Evolutionary conservation across 2,888 invertebrate genomes (phyloP), one percentile per base, ranked within the genome.

Genomic region (Rotaria magnacalcarata): DNA sequence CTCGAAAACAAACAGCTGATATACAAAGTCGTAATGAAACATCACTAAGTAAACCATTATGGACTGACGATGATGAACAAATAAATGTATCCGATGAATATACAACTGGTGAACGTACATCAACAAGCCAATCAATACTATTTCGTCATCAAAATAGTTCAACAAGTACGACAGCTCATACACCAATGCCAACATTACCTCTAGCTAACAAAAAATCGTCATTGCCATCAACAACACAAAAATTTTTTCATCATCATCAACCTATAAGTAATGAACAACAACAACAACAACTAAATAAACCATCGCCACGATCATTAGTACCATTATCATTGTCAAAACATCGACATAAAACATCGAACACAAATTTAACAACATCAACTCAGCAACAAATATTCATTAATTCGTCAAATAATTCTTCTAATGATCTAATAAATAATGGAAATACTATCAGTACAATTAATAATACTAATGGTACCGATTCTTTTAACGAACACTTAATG

Each of bases 111-210:
- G 80, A 80, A 80, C 80, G 80, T 80, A 47, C 80, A 47, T 43
- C 47, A 21, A 80, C 80, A 43, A 80, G 80, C 47, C 80, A 80
- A 47, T 80, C 80, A 80, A 41, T 67, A 6, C 19, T 80, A 80
- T 80, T 34, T 80, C 80, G n/a, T 24, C 80, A 80, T 80, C 80
- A n/a, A 24, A 80, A 80, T 80, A 80, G 80, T 80, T 47, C 47
- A n/a, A 47, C 80, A 16, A 80, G 80, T 47, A 43, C 80, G 47
- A 67, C 67, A 34, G 7, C 34, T 34, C 11, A n/a, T 24, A 80
- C 80, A n/a, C 80, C 80, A 24, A 47, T 47, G 14, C 80, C 80
- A 80, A 80, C 80, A n/a, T 80, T 80, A 47, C 80, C 80, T 24
- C 24, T 19, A n/a, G 43, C 34, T n/a, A 24, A 11, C 2, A 19